Evolutionary conservation across 2,888 invertebrate species (phyloP).

Genomic region (Epiblema foenella): DNA sequence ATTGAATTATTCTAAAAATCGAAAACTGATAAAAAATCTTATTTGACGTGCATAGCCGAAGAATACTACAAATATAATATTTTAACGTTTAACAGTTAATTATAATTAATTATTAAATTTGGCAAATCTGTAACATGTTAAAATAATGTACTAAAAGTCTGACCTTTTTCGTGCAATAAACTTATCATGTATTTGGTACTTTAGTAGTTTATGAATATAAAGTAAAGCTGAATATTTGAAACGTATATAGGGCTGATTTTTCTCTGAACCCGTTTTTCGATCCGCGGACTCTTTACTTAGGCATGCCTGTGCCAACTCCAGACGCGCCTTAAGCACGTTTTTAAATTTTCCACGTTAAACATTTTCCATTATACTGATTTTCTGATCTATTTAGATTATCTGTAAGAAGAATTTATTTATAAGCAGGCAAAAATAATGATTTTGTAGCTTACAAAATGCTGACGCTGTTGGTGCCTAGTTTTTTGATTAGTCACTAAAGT

Average conservation of each 20-base stretch:
- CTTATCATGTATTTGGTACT: no score
- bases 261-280: background rate
- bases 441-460: slow-evolving; percentile 1
- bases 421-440: slow-evolving; percentile 7
- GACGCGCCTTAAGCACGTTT: slow-evolving; percentile 25
- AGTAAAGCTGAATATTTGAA: background rate
- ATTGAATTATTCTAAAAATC: no score
- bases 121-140: no score
- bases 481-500: background rate
- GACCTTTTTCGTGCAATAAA: no score
- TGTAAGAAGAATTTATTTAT: slow-evolving; percentile 4
- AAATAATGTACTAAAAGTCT: no score
- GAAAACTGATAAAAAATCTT: no score
- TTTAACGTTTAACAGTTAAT: no score
- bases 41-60: no score
- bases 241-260: background rate
- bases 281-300: background rate
- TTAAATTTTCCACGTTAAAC: slow-evolving; percentile 18
- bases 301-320: slow-evolving; percentile 18
- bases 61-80: no score
- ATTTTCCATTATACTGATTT: slow-evolving; percentile 14
- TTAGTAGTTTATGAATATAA: no score
- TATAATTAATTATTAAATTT: no score
- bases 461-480: slow-evolving; percentile 4
- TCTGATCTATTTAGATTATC: slow-evolving; percentile 4